Percentiles rank a stretch among this genome's conserved stretches.
Conservation (phyloP, 1,140 invertebrate species). For the Musca domestica region DNA sequence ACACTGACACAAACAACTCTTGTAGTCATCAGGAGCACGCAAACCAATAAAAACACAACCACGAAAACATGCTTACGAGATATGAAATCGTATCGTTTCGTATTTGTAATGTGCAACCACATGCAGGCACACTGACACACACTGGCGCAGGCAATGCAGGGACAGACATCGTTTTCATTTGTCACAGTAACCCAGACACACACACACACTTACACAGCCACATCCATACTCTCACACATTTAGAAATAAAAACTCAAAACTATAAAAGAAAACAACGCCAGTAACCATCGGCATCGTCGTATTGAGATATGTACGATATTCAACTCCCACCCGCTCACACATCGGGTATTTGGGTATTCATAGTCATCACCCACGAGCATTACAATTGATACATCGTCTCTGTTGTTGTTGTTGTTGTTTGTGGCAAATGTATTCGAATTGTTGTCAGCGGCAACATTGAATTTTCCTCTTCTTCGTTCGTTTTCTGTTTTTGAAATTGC, state of each 20-base stretch:
- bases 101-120: too few species aligned
- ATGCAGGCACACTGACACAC: neutral
- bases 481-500: neutral
- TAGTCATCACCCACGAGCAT: too few species aligned
- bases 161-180: neutral
- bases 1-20: too few species aligned
- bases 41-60: neutral
- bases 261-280: neutral
- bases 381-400: too few species aligned
- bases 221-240: neutral
- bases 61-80: neutral
- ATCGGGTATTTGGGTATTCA: too few species aligned
- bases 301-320: too few species aligned
- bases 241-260: neutral
- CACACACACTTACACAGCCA: neutral
- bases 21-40: neutral
- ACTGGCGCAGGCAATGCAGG: neutral
- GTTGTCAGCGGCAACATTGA: constrained; percentile 7
- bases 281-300: too few species aligned
- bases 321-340: too few species aligned
- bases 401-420: too few species aligned
- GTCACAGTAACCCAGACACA: too few species aligned
- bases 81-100: too few species aligned
- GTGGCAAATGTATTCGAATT: too few species aligned
- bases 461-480: neutral